phyloP scores from a whole-genome alignment of 2,888 invertebrate genomes.

The Proisotoma minuta region DNA sequence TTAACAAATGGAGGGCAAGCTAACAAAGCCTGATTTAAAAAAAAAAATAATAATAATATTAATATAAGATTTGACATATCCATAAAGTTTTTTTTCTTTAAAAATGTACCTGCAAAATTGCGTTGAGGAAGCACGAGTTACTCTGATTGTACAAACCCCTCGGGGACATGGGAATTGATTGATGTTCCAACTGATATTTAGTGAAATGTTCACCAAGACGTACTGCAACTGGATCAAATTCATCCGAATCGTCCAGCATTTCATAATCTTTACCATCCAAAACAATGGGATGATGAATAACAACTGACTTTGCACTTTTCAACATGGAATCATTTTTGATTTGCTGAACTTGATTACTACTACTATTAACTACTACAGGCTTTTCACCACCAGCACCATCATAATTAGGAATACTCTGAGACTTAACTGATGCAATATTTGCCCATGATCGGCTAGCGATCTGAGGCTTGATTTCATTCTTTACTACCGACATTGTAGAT shows the following conservation, averaged over 20 bases:
- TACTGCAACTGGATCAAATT: slow-evolving; percentile 43
- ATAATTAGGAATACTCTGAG: slow-evolving; percentile 12
- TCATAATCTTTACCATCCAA: slow-evolving; percentile 7
- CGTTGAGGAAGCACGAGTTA: slow-evolving; percentile 95
- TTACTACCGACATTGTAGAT: neutral
- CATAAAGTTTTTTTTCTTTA: neutral
- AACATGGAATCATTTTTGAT: neutral
- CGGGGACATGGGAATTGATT: slow-evolving; percentile 73
- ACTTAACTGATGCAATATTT: slow-evolving; percentile 40
- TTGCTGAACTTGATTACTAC: neutral
- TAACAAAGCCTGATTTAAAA: slow-evolving; percentile 68
- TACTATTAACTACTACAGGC: neutral
- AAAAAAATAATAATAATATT: neutral
- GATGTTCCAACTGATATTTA: slow-evolving; percentile 71
- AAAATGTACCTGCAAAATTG: slow-evolving; percentile 60
- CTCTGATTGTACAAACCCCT: slow-evolving; percentile 87
- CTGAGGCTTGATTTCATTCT: slow-evolving; percentile 5
- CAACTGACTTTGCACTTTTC: neutral
- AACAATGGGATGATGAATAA: slow-evolving; percentile 7
- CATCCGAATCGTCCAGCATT: slow-evolving; percentile 23
- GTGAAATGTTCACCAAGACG: slow-evolving; percentile 66
- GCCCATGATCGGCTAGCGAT: slow-evolving; percentile 41
- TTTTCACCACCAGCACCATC: slow-evolving; percentile 22
- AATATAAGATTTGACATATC: neutral
- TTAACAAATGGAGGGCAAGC: slow-evolving; percentile 95